Evolutionary conservation across 2,797 vertebrate species (phyloP).

Genomic region (Coregonus ussuriensis): DNA sequence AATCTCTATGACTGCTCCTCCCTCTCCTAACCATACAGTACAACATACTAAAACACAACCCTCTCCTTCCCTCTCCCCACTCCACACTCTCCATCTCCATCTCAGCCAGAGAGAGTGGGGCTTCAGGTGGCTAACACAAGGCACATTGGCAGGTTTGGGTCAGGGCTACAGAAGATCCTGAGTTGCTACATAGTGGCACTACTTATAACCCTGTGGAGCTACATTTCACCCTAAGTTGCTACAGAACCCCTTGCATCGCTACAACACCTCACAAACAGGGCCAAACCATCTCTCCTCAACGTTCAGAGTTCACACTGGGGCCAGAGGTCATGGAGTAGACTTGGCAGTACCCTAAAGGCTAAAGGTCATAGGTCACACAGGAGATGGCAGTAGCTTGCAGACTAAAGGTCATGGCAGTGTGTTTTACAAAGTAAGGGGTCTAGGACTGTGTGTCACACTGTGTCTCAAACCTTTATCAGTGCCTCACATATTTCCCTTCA

Average conservation of each 20-base stretch:
- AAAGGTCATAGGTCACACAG: conserved; percentile 19
- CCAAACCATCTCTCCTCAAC: too few species aligned
- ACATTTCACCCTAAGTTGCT: not conserved
- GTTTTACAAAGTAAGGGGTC: not conserved
- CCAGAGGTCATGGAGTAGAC: conserved; percentile 19
- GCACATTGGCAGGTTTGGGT: not conserved
- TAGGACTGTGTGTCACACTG: conserved; percentile 1
- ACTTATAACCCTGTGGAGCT: not conserved
- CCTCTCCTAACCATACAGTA: not conserved
- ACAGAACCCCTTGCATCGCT: not conserved
- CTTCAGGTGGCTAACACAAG: not conserved
- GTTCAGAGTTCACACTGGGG: not conserved
- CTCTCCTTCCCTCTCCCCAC: not conserved
- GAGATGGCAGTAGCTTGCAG: not conserved
- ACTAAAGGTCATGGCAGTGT: conserved; percentile 22
- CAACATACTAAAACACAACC: not conserved
- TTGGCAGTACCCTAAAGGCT: conserved; percentile 39
- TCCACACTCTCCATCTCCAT: conserved; percentile 6
- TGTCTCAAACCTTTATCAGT: conserved; percentile 2
- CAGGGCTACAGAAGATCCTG: not conserved
- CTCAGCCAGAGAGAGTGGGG: not conserved
- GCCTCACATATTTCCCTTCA: conserved; percentile 12
- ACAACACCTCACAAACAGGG: not conserved
- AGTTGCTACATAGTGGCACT: not conserved
- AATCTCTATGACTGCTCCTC: not conserved